phyloP scores from a whole-genome alignment of 2,797 vertebrate species.

The Etheostoma perlongum region DNA sequence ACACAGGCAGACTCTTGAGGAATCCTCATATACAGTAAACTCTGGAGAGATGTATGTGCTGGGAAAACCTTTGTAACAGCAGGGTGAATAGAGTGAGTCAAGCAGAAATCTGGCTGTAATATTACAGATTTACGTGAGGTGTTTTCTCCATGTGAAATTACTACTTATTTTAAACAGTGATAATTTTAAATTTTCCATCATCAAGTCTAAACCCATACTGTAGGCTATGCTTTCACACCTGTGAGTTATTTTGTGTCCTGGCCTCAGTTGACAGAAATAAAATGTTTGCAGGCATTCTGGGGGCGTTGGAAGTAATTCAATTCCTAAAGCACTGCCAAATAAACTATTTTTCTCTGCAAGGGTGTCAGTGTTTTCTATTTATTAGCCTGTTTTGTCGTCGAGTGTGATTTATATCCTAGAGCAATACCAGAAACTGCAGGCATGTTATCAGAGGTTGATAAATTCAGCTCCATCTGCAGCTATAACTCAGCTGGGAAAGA shows the following conservation, averaged over 20 bases:
- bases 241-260: conserved; percentile 47
- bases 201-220: conserved; percentile 26
- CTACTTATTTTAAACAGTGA: conserved; percentile 29
- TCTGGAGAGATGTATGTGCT: not conserved
- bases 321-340: conserved; percentile 59
- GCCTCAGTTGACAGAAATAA: conserved; percentile 53
- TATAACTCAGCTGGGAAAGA: conserved; percentile 59
- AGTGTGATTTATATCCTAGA: conserved; percentile 52
- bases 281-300: conserved; percentile 48
- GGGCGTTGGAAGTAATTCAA: conserved; percentile 63
- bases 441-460: conserved; percentile 67
- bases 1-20: conserved; percentile 36
- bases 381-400: conserved; percentile 54
- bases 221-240: conserved; percentile 44
- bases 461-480: conserved; percentile 51
- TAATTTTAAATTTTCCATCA: conserved; percentile 20
- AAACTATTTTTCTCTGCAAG: conserved; percentile 50
- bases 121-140: not conserved
- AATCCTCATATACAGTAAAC: conserved; percentile 21
- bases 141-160: not conserved
- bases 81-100: not conserved
- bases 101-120: conserved; percentile 5
- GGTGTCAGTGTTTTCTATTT: conserved; percentile 62
- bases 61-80: not conserved
- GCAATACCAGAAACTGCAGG: conserved; percentile 37